Evolutionary conservation across 2,888 invertebrate genomes (phyloP), one percentile per base, ranked within the genome.

Genomic region (Xanthia togata): DNA sequence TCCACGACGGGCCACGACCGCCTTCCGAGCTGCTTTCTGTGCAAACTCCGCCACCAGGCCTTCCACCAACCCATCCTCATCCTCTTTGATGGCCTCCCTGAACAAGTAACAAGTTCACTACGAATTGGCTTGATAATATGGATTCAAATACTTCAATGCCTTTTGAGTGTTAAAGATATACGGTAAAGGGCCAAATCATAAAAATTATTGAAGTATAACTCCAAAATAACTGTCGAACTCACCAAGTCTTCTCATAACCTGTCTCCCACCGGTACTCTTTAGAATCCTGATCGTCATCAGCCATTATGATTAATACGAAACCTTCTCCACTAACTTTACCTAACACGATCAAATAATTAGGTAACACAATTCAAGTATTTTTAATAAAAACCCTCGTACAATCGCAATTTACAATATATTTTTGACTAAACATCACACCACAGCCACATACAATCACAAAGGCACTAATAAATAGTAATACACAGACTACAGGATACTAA

Each of bases 41-140:
- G 99, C 98, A 86, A 99, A 98, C 90, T 99, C 99, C 1, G 98
- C 98, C 72, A 99, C 98, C 35, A 99, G 98, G 31, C 98, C 97
- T 93, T 99, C 99, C 89, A 99, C 97, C 87, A 99, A 97, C 0
- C 99, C 99, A 94, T 98, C 98, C 88, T 99, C 98, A 96, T 99
- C 99, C 97, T 99, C 99, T 94, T 98, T 98, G 78, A 99, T 98
- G 31, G 98, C 99, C 95, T 99, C 99, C 99, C 98, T 98, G 82
- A 53, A 91, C 85, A 67, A 86, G 84, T 62, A 68, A 62, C 12
- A 41, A 35, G 11, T 59, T 64, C 65, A 38, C 14, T 23, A 62
- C 8, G 23, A 53, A 14, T 55, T 31, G n/a, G 38, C 31, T 41
- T 35, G 17, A 20, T 23, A 17, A 4, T 8, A n/a, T 6, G 8